Base-by-base conservation (phyloP, 1,140 invertebrate species). In the Ceratosolen fusciceps region DNA sequence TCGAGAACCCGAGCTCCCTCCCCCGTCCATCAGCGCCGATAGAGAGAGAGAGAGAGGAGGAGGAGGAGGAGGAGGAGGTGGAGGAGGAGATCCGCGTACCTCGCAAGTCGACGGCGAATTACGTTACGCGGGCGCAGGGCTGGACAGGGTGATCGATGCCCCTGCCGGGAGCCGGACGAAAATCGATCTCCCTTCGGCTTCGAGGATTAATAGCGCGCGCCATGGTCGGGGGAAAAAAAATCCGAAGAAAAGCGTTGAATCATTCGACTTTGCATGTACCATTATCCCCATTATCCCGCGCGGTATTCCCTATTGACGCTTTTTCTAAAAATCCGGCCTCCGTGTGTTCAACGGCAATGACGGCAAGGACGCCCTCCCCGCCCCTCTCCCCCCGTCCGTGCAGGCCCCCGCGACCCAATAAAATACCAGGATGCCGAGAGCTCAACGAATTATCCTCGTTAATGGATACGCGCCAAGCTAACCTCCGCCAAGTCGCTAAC, bases 31-130 rank as follows among this genome's bases (percentile, higher is more conserved):
- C 58, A 52, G 8, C 43, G 43, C 43, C 7, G n/a, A n/a, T n/a
- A n/a, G n/a, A n/a, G n/a, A n/a, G n/a, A n/a, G n/a, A n/a, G n/a
- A n/a, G n/a, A n/a, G n/a, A n/a, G 5, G 39, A 43, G 39, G 5
- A 52, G 21, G 16, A 4, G 31, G 31, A 65, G 19, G 21, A 65
- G 3, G 31, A 14, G 19, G 0, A n/a, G 58, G 58, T 31, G 26
- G 5, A 65, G 19, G 37, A 37, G 52, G 24, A 39, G 78, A 79
- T 70, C 60, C 56, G 75, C 37, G 72, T 65, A 37, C 54, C 78
- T 80, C 65, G 78, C 75, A 80, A 80, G 65, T 74, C 37, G 62
- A 39, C 62, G 19, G 54, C 58, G 70, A 77, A 79, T 78, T 72
- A 62, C 31, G 60, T 78, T 72, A 60, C 67, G 56, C 65, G 34